A percentile compares a stretch with the other conserved stretches of the same genome.
Conservation (phyloP, 2,888 invertebrate genomes). For the Pollenia labialis region DNA sequence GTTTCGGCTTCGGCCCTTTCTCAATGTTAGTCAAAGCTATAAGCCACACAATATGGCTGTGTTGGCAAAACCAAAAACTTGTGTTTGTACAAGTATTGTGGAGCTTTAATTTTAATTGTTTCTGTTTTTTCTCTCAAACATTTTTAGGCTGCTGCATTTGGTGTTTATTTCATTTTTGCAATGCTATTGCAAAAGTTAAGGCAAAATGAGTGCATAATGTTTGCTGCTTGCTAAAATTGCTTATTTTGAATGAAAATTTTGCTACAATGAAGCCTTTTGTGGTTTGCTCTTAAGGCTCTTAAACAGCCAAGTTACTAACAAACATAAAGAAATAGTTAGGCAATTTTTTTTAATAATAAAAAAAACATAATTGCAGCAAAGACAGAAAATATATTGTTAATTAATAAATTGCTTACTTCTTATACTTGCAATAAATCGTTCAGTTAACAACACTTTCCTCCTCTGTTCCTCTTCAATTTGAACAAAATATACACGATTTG, state of each 20-base stretch:
- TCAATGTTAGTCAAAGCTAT: constrained; percentile 55
- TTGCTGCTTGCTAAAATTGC: constrained; percentile 31
- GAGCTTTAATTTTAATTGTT: constrained; percentile 44
- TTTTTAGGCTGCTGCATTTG: constrained; percentile 44
- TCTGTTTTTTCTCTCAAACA: neutral
- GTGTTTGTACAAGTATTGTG: constrained; percentile 52
- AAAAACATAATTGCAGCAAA: neutral
- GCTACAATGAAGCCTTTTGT: neutral
- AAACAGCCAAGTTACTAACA: neutral
- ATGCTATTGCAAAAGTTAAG: neutral
- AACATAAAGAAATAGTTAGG: neutral
- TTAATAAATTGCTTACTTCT: too few relatives aligned
- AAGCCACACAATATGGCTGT: constrained; percentile 56
- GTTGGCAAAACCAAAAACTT: constrained; percentile 63
- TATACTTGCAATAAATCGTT: too few relatives aligned
- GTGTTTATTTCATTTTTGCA: constrained; percentile 2
- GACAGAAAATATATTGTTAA: too few relatives aligned
- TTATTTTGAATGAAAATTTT: constrained; percentile 32
- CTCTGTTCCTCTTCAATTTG: too few relatives aligned
- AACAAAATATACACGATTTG: too few relatives aligned
- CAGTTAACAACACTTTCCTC: too few relatives aligned
- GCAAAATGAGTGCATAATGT: neutral
- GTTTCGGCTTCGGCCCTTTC: constrained; percentile 19
- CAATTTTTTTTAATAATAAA: neutral
- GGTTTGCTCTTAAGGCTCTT: neutral